Evolutionary conservation across 30 jellyfish, hydroid and myxozoan species (phyloP).

Genomic region (Hydractinia echinata): DNA sequence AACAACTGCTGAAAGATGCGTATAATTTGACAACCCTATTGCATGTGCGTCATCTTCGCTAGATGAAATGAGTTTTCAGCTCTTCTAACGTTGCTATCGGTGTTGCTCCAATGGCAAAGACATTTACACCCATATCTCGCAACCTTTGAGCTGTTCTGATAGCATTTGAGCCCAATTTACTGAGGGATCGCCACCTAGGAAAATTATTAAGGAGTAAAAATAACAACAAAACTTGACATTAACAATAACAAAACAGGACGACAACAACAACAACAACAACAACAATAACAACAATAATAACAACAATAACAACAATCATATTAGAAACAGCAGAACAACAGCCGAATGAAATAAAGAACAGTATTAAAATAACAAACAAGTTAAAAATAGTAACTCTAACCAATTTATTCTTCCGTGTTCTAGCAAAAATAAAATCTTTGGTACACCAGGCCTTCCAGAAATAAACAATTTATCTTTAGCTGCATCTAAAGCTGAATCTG

Average conservation of each 20-base stretch:
- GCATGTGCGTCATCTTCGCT: slow-evolving; percentile 73
- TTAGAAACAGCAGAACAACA: no score
- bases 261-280: not conserved
- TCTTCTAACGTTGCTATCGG: slow-evolving; percentile 73
- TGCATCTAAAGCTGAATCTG: slow-evolving; percentile 74
- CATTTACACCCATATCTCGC: slow-evolving; percentile 79
- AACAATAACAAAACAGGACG: not conserved
- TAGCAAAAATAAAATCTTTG: slow-evolving; percentile 55
- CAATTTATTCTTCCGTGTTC: slow-evolving; percentile 75
- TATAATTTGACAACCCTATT: slow-evolving; percentile 55
- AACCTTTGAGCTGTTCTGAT: slow-evolving; percentile 77
- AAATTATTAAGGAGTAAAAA: not conserved
- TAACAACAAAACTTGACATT: not conserved
- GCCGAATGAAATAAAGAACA: not conserved
- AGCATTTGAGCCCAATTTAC: slow-evolving; percentile 81
- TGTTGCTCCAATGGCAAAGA: slow-evolving; percentile 76
- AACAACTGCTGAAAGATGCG: slow-evolving; percentile 56
- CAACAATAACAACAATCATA: not conserved
- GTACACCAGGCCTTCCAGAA: slow-evolving; percentile 78
- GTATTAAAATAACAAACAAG: not conserved
- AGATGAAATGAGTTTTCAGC: slow-evolving; percentile 58
- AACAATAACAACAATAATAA: not conserved
- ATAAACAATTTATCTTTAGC: slow-evolving; percentile 69
- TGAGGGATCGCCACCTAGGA: slow-evolving; percentile 67
- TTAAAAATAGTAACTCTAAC: slow-evolving; percentile 19